Evolutionary conservation across 2,797 vertebrate genomes (phyloP).

Genomic region (Sarcophilus harrisii): DNA sequence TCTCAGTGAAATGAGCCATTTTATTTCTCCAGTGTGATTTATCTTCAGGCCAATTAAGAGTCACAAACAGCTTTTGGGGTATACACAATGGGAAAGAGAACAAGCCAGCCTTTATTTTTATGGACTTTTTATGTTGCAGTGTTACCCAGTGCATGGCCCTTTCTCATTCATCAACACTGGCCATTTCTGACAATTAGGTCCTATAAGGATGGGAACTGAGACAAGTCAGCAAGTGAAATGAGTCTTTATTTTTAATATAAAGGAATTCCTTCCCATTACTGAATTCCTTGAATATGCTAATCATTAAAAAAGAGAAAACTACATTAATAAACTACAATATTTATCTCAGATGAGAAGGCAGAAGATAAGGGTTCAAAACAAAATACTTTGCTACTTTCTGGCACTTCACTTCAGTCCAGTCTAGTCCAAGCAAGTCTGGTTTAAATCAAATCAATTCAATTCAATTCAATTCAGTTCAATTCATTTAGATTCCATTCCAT

Average conservation of each 20-base stretch:
- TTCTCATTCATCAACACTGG: constrained; percentile 28
- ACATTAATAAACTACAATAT: not conserved
- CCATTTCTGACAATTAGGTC: constrained; percentile 31
- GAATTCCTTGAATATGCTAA: not conserved
- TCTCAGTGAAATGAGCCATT: constrained; percentile 49
- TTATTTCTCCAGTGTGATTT: constrained; percentile 69
- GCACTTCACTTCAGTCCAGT: not conserved
- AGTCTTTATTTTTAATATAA: constrained; percentile 9
- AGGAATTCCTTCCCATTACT: not conserved
- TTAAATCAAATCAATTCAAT: not conserved
- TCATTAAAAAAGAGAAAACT: not conserved
- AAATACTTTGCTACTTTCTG: not conserved
- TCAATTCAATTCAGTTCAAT: not conserved
- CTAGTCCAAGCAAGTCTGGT: not conserved
- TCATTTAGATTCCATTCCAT: not conserved
- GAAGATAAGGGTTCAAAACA: not conserved
- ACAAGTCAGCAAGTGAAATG: not conserved
- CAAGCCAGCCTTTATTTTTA: constrained; percentile 44
- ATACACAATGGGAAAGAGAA: constrained; percentile 2
- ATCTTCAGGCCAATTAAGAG: constrained; percentile 61
- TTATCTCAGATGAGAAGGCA: not conserved
- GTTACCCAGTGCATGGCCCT: not conserved
- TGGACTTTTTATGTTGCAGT: constrained; percentile 38
- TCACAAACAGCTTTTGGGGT: constrained; percentile 63
- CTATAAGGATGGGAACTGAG: not conserved